Evolutionary conservation across 2,113 vertebrate genomes (phyloP).

Genomic region (Laterallus jamaicensis): DNA sequence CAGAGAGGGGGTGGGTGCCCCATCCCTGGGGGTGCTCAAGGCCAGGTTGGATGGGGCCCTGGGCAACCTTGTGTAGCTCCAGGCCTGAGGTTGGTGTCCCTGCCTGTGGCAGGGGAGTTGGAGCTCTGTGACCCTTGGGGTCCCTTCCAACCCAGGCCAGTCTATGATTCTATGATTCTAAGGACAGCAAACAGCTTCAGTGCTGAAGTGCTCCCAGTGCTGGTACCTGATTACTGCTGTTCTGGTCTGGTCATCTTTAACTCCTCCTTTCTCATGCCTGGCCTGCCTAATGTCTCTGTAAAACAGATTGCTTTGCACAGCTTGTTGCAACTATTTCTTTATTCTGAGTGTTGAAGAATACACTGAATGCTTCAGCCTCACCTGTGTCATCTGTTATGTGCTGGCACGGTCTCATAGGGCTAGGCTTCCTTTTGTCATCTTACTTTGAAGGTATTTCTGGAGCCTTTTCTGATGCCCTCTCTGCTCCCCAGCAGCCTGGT

Average conservation of each 20-base stretch:
- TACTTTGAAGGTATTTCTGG: slow-evolving; percentile 54
- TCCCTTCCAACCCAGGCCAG: no score
- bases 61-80: no score
- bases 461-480: background rate
- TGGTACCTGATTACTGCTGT: background rate
- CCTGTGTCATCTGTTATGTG: background rate
- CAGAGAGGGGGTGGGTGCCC: no score
- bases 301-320: background rate
- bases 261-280: background rate
- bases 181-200: background rate
- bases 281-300: background rate
- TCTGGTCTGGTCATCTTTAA: background rate
- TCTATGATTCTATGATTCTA: no score
- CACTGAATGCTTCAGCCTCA: background rate
- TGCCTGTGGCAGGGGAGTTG: no score
- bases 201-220: background rate
- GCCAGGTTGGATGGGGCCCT: no score
- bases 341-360: background rate
- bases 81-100: no score
- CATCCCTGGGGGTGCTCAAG: no score
- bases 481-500: background rate
- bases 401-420: background rate
- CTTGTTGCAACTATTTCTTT: slow-evolving; percentile 4
- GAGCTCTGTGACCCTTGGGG: no score
- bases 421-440: slow-evolving; percentile 25